phyloP scores from a whole-genome alignment of 2,888 invertebrate species.

The Polydrusus pterygomalis region DNA sequence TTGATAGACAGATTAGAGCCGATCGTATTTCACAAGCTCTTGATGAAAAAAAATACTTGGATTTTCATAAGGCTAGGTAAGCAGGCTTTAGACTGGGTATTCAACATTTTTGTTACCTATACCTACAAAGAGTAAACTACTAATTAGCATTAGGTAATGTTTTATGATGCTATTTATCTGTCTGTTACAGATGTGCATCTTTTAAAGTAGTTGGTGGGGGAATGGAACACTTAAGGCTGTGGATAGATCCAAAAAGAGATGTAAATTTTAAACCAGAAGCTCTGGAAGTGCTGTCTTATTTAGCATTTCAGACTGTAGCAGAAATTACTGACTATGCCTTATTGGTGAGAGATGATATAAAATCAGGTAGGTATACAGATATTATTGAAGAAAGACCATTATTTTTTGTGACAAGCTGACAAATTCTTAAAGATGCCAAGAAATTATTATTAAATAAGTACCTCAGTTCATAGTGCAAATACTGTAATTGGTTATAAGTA shows the following conservation, averaged over 20 bases:
- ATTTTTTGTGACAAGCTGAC: too few relatives aligned
- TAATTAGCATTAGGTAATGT: too few relatives aligned
- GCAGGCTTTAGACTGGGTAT: too few relatives aligned
- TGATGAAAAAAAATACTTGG: constrained; percentile 80
- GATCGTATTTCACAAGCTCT: constrained; percentile 77
- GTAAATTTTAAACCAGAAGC: constrained; percentile 78
- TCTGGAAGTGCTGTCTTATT: constrained; percentile 86
- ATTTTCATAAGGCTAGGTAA: constrained; percentile 81
- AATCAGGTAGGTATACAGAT: constrained; percentile 37
- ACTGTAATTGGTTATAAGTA: too few relatives aligned
- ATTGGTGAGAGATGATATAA: constrained; percentile 67
- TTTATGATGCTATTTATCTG: background rate
- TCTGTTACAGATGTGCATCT: constrained; percentile 77
- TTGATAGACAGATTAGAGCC: constrained; percentile 77
- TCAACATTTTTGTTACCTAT: too few relatives aligned
- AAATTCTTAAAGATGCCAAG: too few relatives aligned
- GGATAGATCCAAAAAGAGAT: constrained; percentile 79
- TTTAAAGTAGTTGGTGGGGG: constrained; percentile 73
- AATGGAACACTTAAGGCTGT: constrained; percentile 75
- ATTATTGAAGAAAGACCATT: too few relatives aligned
- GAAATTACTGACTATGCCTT: constrained; percentile 90
- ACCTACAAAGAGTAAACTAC: too few relatives aligned
- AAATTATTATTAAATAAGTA: too few relatives aligned
- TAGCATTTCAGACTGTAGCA: constrained; percentile 93
- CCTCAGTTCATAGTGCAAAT: too few relatives aligned